phyloP scores from a whole-genome alignment of 2,888 invertebrate genomes.

The Himalopsyche japonica region DNA sequence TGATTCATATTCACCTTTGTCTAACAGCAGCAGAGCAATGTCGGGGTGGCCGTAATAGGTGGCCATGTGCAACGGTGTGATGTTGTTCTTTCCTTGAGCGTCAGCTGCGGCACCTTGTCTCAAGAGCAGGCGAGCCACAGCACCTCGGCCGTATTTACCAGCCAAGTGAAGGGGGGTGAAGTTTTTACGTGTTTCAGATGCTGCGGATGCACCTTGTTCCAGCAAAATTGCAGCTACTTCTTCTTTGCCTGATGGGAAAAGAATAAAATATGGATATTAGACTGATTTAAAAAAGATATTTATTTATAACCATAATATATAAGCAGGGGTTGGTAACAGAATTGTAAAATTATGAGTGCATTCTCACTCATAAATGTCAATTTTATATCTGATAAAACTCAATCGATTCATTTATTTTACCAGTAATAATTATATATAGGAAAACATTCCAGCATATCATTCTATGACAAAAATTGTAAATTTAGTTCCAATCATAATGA shows the following conservation, averaged over 20 bases:
- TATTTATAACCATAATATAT: background rate
- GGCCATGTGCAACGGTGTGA: constrained; percentile 95
- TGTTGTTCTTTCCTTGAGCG: constrained; percentile 90
- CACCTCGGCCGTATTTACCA: constrained; percentile 94
- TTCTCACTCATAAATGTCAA: too few species aligned
- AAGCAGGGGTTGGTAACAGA: too few species aligned
- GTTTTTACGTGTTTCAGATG: constrained; percentile 92
- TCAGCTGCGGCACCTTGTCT: constrained; percentile 88
- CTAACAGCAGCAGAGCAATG: constrained; percentile 85
- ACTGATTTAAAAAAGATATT: background rate
- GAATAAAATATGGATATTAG: background rate
- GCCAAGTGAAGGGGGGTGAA: constrained; percentile 97
- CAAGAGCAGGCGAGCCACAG: constrained; percentile 83
- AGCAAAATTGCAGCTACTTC: constrained; percentile 88
- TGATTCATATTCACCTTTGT: constrained; percentile 67
- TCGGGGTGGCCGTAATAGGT: constrained; percentile 95
- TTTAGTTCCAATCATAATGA: too few species aligned
- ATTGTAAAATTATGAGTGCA: too few species aligned
- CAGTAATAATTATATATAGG: too few species aligned
- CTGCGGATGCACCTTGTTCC: constrained; percentile 87
- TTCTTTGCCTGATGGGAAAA: constrained; percentile 65
- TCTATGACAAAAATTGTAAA: too few species aligned
- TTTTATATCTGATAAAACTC: too few species aligned
- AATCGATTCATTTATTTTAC: too few species aligned
- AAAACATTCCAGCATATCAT: too few species aligned